A percentile compares a stretch with the other conserved stretches of the same genome.
Evolutionary conservation across 2,113 vertebrate species (phyloP).

Genomic region (Aldabrachelys gigantea): DNA sequence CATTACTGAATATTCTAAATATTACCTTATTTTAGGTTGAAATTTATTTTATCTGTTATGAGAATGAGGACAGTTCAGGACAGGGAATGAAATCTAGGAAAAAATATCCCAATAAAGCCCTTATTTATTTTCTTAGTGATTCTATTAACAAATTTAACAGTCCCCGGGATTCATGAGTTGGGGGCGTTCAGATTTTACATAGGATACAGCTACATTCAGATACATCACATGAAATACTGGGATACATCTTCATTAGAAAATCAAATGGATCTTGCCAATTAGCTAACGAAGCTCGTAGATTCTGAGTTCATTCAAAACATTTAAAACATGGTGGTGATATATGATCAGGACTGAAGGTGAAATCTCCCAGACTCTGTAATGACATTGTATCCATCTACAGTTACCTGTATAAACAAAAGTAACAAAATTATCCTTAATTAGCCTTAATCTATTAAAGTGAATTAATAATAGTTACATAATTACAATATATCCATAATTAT

Average conservation of each 20-base stretch:
- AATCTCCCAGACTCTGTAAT: background rate
- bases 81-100: fast-evolving
- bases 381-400: background rate
- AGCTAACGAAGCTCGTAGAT: background rate
- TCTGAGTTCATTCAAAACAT: background rate
- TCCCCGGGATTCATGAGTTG: background rate
- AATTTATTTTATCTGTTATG: background rate
- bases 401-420: background rate
- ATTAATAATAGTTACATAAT: slow-evolving; percentile 3
- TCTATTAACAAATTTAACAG: background rate
- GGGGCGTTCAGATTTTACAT: background rate
- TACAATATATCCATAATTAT: slow-evolving; percentile 6
- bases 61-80: background rate
- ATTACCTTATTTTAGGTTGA: background rate
- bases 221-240: background rate
- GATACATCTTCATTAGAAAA: background rate
- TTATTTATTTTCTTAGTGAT: background rate
- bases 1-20: background rate
- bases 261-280: background rate
- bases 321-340: background rate
- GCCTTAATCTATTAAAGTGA: background rate
- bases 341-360: background rate
- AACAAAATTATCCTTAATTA: slow-evolving; percentile 10
- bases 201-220: background rate
- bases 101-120: background rate